These are phyloP conservation scores for Galbula dea DNA, from an alignment of 2,113 vertebrate species.

Conservation along the genomic window DNA sequence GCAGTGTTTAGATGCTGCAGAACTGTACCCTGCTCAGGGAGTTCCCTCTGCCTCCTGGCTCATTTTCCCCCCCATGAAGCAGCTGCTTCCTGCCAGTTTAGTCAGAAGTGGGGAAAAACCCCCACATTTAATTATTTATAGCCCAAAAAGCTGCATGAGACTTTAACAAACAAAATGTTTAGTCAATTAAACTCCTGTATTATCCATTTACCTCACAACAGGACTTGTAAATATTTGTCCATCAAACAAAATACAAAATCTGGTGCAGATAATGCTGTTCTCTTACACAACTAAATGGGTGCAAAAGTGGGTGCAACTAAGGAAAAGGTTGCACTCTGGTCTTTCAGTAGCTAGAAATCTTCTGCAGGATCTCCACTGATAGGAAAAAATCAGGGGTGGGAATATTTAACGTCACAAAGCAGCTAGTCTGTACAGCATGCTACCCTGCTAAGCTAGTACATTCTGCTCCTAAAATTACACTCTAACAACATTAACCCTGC, in stretches of 20 bases:
- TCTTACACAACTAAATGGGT: slow-evolving; percentile 42
- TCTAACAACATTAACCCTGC: neutral
- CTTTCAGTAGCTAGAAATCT: slow-evolving; percentile 20
- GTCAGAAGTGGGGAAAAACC: neutral
- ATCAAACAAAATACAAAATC: slow-evolving; percentile 45
- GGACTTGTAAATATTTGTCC: slow-evolving; percentile 50
- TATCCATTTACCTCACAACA: slow-evolving; percentile 18
- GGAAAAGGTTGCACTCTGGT: slow-evolving; percentile 25
- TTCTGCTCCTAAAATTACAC: slow-evolving; percentile 15
- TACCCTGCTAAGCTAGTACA: neutral
- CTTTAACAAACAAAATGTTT: slow-evolving; percentile 7
- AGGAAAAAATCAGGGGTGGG: slow-evolving; percentile 29
- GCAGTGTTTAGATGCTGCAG: neutral
- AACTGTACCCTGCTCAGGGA: neutral
- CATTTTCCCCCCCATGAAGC: neutral
- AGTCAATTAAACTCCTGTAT: neutral
- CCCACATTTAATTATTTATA: neutral
- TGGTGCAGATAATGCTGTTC: slow-evolving; percentile 40
- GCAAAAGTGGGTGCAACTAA: slow-evolving; percentile 32
- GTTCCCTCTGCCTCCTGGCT: neutral
- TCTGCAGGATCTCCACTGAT: slow-evolving; percentile 11
- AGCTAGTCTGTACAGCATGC: neutral
- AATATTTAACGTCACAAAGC: slow-evolving; percentile 26
- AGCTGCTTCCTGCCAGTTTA: neutral
- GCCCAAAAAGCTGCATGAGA: neutral